Percentiles rank a stretch among this genome's conserved stretches.
phyloP scores from a whole-genome alignment of 1,140 invertebrate species.

The Lysiphlebus fabarum region DNA sequence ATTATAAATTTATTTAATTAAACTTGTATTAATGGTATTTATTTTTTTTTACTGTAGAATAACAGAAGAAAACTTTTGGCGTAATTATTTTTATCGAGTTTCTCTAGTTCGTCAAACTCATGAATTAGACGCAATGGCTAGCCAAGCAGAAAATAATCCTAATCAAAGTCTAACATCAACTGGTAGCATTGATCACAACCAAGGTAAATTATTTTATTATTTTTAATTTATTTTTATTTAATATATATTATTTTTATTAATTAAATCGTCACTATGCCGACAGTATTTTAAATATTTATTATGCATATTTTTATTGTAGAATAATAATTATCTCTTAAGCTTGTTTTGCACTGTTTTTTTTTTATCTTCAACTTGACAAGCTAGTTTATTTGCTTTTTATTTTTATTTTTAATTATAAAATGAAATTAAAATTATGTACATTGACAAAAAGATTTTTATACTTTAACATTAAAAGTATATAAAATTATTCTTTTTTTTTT shows the following conservation, averaged over 20 bases:
- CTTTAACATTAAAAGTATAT: no score
- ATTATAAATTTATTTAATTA: slow-evolving; percentile 20
- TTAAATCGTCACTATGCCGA: neutral
- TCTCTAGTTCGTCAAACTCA: slow-evolving; percentile 96
- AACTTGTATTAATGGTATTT: slow-evolving; percentile 19
- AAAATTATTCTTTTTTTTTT: no score
- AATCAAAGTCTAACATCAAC: slow-evolving; percentile 43
- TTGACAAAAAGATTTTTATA: no score
- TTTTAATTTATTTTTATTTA: neutral
- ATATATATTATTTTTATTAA: slow-evolving; percentile 1
- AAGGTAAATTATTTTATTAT: slow-evolving; percentile 41
- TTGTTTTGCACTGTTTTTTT: slow-evolving; percentile 15
- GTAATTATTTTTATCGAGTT: slow-evolving; percentile 99
- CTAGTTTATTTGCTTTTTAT: neutral
- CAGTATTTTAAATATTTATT: neutral
- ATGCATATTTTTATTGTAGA: neutral
- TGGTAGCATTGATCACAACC: slow-evolving; percentile 49
- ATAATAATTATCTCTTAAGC: neutral
- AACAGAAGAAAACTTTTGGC: slow-evolving; percentile 97
- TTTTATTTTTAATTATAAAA: neutral
- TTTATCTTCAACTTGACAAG: neutral
- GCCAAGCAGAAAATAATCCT: slow-evolving; percentile 47
- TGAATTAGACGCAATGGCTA: slow-evolving; percentile 72
- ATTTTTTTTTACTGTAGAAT: slow-evolving; percentile 65
- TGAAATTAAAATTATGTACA: no score